phyloP scores from a whole-genome alignment of 2,888 invertebrate genomes.

The Cosmopolites sordidus region DNA sequence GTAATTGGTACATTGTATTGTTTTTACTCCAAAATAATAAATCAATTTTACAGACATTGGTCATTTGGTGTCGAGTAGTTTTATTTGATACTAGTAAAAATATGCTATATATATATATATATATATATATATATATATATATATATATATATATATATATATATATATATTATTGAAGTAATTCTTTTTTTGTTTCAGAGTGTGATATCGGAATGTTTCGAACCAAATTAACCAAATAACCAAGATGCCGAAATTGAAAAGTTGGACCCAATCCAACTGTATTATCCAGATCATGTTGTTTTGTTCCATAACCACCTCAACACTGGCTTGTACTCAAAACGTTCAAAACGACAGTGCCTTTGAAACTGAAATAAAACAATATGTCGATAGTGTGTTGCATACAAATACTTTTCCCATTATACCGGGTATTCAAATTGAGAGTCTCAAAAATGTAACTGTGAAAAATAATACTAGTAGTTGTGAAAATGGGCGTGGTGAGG shows the following conservation, averaged over 20 bases:
- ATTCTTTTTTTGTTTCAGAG: conserved; percentile 15
- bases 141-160: not conserved
- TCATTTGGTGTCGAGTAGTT: too few relatives aligned
- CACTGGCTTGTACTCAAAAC: not conserved
- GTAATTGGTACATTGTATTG: too few relatives aligned
- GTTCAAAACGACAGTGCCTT: conserved; percentile 40
- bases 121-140: too few relatives aligned
- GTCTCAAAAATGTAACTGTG: conserved; percentile 27
- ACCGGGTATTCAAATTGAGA: conserved; percentile 56
- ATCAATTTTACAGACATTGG: too few relatives aligned
- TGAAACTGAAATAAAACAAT: conserved; percentile 53
- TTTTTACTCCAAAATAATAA: too few relatives aligned
- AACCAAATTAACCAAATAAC: conserved; percentile 29
- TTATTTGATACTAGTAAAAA: too few relatives aligned
- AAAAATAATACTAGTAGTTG: conserved; percentile 35
- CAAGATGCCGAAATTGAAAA: conserved; percentile 34
- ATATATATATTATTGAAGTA: not conserved
- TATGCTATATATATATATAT: too few relatives aligned
- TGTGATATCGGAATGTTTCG: conserved; percentile 21
- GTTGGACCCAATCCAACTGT: not conserved
- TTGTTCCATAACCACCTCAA: too few relatives aligned
- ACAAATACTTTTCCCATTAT: conserved; percentile 56
- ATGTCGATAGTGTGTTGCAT: conserved; percentile 56
- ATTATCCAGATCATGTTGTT: too few relatives aligned
- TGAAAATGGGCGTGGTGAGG: conserved; percentile 46